Base-by-base conservation (phyloP, 2,113 vertebrate species). In the Ochotona curzoniae region DNA sequence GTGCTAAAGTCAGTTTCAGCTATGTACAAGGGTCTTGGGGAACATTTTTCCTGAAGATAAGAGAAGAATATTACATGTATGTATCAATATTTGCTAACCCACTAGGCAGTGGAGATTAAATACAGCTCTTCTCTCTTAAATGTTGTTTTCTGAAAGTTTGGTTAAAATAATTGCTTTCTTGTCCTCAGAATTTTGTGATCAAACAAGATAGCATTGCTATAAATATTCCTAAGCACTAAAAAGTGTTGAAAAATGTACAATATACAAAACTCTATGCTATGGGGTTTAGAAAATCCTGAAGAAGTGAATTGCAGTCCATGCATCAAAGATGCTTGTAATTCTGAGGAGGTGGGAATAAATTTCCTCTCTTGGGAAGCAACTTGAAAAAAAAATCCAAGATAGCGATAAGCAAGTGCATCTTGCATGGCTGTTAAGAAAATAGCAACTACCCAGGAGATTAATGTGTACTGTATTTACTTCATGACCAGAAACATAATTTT, bases 401-500 rank as follows among this genome's bases (percentile, higher is more conserved):
- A 66, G 15, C 14, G 82, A 79, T 54, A 76, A 83, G 17, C 63
- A 92, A 90, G 51, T 23, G 5, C 15, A 13, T 30, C 51, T 57
- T 44, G 23, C 23, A 61, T 17, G 35, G n/a, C 38, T 1, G 0
- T 63, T 93, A 82, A 66, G 79, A 84, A 95, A 90, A 90, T 85
- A 88, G 2, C 82, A 73, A 64, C 32, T 74, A 94, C 74, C 44
- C 60, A 60, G 89, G 93, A 95, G 44, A 94, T 96, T 83, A 96
- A 96, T 79, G 78, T 82, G 38, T 1, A 20, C 15, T 38, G 30
- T 51, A 25, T 84, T 95, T 74, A 78, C 78, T 82, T 92, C 87
- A 90, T 67, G 21, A 93, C 82, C 73, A 89, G 57, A 18, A 84
- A 18, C 60, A 64, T 70, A 54, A 84, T 61, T 86, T 95, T 88